Evolutionary conservation across 2,797 vertebrate genomes (phyloP), one percentile per base, ranked within the genome.

Genomic region (Sciurus vulgaris): DNA sequence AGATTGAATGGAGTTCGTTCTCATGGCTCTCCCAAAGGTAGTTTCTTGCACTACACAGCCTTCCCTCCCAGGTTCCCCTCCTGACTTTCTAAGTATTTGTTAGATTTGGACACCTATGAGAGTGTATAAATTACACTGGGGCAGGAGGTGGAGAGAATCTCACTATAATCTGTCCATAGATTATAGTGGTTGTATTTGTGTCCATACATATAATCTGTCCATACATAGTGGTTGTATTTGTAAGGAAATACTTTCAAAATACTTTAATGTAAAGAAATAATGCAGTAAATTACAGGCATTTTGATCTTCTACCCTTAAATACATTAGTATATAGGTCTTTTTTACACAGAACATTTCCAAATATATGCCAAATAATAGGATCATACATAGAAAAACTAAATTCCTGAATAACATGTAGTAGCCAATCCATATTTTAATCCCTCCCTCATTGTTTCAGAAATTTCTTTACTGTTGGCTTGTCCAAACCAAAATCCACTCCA

Each of bases 281-380:
- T 59, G 59, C 3, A 63, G 49, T 86, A 82, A 91, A 85, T 74
- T 84, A 44, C 3, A 86, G 8, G 7, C 41, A 82, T 89, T 87
- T 67, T 90, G 49, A 70, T 73, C 93, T 61, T 79, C 28, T 35
- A 79, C 28, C 33, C 41, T 92, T 79, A 86, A 67, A 15, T 86
- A 69, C 14, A 56, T 73, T 54, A 63, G 30, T 47, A 30, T 38
- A 47, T 49, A 33, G 82, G 14, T 90, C 47, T 85, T 63, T 93
- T 41, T 44, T 18, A 44, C 51, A 67, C 35, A 18, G 24, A 41
- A n/a, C 10, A 91, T 84, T 94, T 69, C 38, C 44, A 91, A 95
- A 85, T 15, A 77, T 69, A 95, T 24, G 24, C 63, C 91, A 96
- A 96, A 93, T 93, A 77, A 90, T 73, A 89, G 4, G 11, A 83